phyloP scores from a whole-genome alignment of 2,888 invertebrate species.

The Protodeltote pygarga region DNA sequence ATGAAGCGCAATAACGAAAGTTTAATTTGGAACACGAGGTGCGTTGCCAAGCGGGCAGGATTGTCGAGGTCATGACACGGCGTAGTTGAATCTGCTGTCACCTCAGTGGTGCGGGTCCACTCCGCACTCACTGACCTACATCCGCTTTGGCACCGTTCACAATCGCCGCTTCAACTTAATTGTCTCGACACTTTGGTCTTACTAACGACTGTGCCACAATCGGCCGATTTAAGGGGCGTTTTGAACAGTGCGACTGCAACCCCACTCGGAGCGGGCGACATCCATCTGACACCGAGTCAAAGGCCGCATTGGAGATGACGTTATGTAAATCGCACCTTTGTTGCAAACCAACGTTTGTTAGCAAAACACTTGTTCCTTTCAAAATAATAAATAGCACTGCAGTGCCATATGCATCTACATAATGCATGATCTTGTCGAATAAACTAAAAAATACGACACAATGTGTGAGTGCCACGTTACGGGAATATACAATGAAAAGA shows the following conservation, averaged over 20 bases:
- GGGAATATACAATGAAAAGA: slow-evolving; percentile 79
- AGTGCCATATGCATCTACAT: slow-evolving; percentile 51
- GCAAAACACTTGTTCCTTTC: slow-evolving; percentile 62
- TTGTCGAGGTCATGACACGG: slow-evolving; percentile 66
- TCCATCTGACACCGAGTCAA: slow-evolving; percentile 65
- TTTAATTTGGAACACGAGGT: slow-evolving; percentile 51
- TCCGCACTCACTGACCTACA: slow-evolving; percentile 82
- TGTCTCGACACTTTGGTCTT: slow-evolving; percentile 85
- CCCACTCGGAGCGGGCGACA: slow-evolving; percentile 66
- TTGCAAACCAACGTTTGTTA: slow-evolving; percentile 70
- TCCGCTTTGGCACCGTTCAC: slow-evolving; percentile 86
- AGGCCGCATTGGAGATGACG: slow-evolving; percentile 71
- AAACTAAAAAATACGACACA: slow-evolving; percentile 73
- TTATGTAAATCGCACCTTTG: slow-evolving; percentile 73
- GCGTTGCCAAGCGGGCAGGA: slow-evolving; percentile 70
- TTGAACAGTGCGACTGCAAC: slow-evolving; percentile 65
- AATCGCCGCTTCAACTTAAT: slow-evolving; percentile 87
- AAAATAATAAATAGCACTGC: slow-evolving; percentile 57
- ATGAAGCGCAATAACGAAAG: slow-evolving; percentile 45
- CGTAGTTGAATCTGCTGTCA: slow-evolving; percentile 67
- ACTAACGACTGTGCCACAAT: slow-evolving; percentile 85
- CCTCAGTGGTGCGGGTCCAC: slow-evolving; percentile 79
- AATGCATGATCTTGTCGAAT: slow-evolving; percentile 55
- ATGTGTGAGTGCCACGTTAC: slow-evolving; percentile 74
- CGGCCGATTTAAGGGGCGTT: slow-evolving; percentile 82